Evolutionary conservation across 2,113 vertebrate genomes (phyloP).

Genomic region (Cyanistes caeruleus): DNA sequence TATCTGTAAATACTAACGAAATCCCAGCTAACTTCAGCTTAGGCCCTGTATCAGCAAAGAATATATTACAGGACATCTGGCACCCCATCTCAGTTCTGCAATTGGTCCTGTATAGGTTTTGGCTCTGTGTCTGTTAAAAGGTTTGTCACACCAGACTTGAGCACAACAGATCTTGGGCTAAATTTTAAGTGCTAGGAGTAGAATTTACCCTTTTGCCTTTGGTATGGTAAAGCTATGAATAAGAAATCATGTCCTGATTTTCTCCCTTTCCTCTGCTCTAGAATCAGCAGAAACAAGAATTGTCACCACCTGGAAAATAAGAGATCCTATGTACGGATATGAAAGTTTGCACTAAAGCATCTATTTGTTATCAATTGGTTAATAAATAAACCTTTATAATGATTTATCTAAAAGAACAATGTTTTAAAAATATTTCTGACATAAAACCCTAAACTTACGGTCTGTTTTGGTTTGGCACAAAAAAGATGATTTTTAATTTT

Average conservation of each 20-base stretch:
- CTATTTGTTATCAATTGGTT: neutral
- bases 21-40: neutral
- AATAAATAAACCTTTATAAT: neutral
- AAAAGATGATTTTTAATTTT: neutral
- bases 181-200: neutral
- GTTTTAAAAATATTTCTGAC: neutral
- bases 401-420: neutral
- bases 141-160: neutral
- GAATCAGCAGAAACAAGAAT: neutral
- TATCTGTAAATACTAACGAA: constrained; percentile 1
- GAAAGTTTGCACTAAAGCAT: neutral
- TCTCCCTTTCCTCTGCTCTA: neutral
- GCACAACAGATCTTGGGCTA: neutral
- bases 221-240: neutral
- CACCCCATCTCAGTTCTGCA: neutral
- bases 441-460: neutral
- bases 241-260: neutral
- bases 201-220: neutral
- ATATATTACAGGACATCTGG: neutral
- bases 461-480: neutral
- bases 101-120: neutral
- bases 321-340: neutral
- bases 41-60: neutral
- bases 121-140: neutral
- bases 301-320: neutral